Evolutionary conservation across 2,113 vertebrate genomes (phyloP).

Genomic region (Pygoscelis adeliae): DNA sequence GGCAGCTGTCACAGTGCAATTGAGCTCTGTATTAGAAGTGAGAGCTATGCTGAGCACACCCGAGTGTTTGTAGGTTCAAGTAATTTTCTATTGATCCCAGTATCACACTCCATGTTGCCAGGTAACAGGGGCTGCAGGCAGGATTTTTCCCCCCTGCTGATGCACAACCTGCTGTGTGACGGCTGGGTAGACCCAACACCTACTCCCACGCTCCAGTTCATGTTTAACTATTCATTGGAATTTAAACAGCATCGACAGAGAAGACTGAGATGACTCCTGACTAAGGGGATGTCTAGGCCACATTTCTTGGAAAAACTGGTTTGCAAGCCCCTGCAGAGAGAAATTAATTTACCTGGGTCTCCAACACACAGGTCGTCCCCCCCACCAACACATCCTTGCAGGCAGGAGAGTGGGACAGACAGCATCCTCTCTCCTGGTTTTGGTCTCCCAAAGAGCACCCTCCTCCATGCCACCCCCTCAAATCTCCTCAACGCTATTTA

Average conservation of each 20-base stretch:
- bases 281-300: background rate
- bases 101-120: background rate
- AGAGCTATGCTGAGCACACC: background rate
- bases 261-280: background rate
- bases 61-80: fast-evolving
- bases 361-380: background rate
- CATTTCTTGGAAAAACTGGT: background rate
- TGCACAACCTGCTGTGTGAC: background rate
- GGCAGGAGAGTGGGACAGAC: background rate
- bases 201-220: background rate
- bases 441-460: background rate
- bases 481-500: background rate
- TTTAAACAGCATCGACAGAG: background rate
- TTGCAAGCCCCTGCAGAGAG: background rate
- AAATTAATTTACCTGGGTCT: background rate
- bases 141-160: background rate
- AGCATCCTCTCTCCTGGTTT: background rate
- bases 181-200: background rate
- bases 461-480: background rate
- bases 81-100: background rate
- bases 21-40: background rate
- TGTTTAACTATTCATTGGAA: background rate
- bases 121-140: background rate
- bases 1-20: background rate
- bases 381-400: background rate